Evolutionary conservation across 1,140 invertebrate species (phyloP), one percentile per base, ranked within the genome.

Genomic region (Drosophila bocki): DNA sequence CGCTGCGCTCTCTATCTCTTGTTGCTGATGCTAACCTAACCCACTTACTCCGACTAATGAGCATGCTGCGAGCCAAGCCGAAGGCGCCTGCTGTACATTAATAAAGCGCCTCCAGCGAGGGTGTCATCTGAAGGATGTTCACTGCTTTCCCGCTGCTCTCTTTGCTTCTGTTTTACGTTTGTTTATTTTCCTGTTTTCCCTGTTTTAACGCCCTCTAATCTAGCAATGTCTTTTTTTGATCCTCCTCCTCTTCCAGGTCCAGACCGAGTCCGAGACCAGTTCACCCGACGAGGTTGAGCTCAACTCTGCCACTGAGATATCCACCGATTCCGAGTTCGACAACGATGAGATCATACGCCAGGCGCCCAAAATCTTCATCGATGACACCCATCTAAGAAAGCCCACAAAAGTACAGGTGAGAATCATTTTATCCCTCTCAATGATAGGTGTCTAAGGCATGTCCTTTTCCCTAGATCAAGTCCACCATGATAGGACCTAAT

Each of bases 301-400:
- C 62, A 97, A 97, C 82, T 97, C 97, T 12, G 97, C 97, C 3
- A 98, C 97, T 1, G 97, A 98, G 94, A 97, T 98, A 69, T 97
- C 97, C 50, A 98, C 97, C 0, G 97, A 98, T 91, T 98, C 97
- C 6, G 97, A 98, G 92, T 98, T 98, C 83, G 97, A 97, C 58
- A 95, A 97, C 74, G 97, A 97, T n/a, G 96, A 96, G 9, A 95
- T 95, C 0, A 94, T 94, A 60, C 94, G 95, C 22, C 95, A 96
- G 81, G 93, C 95, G 22, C 93, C 95, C 45, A 96, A 95, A 71
- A 93, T 95, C 8, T 95, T 96, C 57, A 95, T 96, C 82, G 95
- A 96, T 78, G 92, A 93, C 68, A 84, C 92, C 57, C 92, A 93
- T 75, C 59, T 93, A 72, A 80, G 80, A 48, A 93, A 92, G 57